phyloP scores from a whole-genome alignment of 1,140 invertebrate species.

The Bombus waltoni region DNA sequence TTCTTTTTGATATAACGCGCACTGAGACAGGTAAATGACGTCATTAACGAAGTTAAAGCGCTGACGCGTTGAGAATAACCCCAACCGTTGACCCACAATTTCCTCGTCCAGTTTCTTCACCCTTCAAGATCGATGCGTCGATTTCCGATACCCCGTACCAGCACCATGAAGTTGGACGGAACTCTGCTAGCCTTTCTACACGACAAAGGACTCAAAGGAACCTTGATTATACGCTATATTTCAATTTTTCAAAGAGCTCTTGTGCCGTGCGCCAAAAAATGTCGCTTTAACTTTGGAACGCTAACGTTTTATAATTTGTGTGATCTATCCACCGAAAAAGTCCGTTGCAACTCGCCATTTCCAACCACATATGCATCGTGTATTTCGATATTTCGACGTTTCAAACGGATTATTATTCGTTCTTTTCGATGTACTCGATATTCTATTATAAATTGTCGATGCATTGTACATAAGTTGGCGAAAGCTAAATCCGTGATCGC shows the following conservation, averaged over 20 bases:
- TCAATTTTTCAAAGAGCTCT: constrained; percentile 33
- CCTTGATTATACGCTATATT: constrained; percentile 57
- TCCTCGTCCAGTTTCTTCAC: constrained; percentile 56
- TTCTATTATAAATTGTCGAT: neutral
- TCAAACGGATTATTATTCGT: neutral
- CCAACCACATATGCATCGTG: neutral
- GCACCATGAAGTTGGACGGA: constrained; percentile 65
- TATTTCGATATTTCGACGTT: neutral
- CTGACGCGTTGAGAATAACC: constrained; percentile 73
- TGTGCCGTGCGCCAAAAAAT: neutral
- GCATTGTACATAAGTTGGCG: too few species aligned
- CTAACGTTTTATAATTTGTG: neutral
- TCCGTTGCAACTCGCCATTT: too few species aligned
- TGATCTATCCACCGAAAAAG: neutral
- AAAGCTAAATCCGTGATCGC: neutral
- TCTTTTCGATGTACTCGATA: neutral
- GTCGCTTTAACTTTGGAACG: neutral
- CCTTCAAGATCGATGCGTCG: constrained; percentile 73
- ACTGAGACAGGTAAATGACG: constrained; percentile 73
- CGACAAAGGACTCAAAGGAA: constrained; percentile 44
- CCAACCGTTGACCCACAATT: constrained; percentile 68
- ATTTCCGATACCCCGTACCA: constrained; percentile 70
- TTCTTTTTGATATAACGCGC: constrained; percentile 28
- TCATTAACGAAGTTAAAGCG: constrained; percentile 76
- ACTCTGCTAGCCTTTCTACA: constrained; percentile 50